phyloP scores from a whole-genome alignment of 2,888 invertebrate species.

The Spicauda simplicius region DNA sequence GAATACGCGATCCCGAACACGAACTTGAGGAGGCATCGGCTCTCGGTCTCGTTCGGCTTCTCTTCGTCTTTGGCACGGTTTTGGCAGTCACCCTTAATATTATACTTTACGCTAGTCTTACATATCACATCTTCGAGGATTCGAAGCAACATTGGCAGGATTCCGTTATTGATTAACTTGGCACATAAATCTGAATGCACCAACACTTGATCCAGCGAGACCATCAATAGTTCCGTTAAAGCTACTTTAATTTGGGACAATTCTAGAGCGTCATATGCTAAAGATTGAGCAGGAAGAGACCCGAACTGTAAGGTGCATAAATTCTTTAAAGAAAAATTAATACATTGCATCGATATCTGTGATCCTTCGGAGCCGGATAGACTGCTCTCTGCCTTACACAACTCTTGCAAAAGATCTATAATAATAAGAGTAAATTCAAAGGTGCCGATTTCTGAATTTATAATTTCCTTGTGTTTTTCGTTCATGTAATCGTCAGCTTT shows the following conservation, averaged over 20 bases:
- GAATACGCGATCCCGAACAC: constrained; percentile 86
- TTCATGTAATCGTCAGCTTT: constrained; percentile 82
- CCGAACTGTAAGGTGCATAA: constrained; percentile 86
- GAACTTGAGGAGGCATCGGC: constrained; percentile 82
- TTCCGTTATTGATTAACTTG: constrained; percentile 85
- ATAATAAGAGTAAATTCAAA: constrained; percentile 85
- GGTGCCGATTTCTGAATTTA: constrained; percentile 79
- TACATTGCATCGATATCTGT: constrained; percentile 83
- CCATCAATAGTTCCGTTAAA: constrained; percentile 83
- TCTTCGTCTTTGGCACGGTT: constrained; percentile 55
- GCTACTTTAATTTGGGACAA: constrained; percentile 81
- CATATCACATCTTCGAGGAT: constrained; percentile 84
- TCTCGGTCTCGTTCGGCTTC: constrained; percentile 65
- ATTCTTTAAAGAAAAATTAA: constrained; percentile 86
- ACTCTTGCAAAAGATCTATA: constrained; percentile 81
- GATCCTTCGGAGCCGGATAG: constrained; percentile 81
- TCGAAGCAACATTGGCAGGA: constrained; percentile 85
- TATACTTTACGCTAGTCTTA: constrained; percentile 62
- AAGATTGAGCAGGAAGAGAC: constrained; percentile 64
- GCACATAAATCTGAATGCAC: constrained; percentile 81
- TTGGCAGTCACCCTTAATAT: constrained; percentile 49
- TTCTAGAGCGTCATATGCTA: constrained; percentile 61
- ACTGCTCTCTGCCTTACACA: constrained; percentile 81
- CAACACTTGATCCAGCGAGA: constrained; percentile 83
- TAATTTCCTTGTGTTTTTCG: constrained; percentile 78